Base-by-base conservation (phyloP, 2,797 vertebrate species). In the Micromesistius poutassou region DNA sequence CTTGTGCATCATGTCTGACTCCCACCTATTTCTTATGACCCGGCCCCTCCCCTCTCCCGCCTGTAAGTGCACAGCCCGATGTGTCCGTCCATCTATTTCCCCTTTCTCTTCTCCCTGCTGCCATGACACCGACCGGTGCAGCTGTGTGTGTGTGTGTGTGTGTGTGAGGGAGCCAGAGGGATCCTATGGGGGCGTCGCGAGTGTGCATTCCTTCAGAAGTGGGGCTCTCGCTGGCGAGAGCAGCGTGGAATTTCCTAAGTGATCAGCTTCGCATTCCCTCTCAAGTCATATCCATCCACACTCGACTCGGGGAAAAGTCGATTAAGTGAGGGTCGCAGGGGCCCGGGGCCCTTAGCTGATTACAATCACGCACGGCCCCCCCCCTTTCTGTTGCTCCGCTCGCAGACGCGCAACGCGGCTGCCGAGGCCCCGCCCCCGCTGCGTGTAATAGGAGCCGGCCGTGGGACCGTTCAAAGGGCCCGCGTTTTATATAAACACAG, bases 251-350 rank as follows among this genome's bases (percentile, higher is more conserved):
- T 94, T 91, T 93, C 86, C 79, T 73, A 83, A 90, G 85, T 75
- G 88, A 89, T 93, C 90, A 93, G 91, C 86, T 91, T 92, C 91
- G 84, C 82, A 86, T 94, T 93, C 89, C 82, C 81, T 87, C 90
- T 87, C 85, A 85, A 88, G 83, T 86, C 84, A 74, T 76, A 82
- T 82, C 82, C 79, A 79, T 90, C 82, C 73, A 79, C 80, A 70
- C 75, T 40, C 66, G 46, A 68, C 62, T 28, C 36, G 7, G 79
- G 36, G 55, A 82, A 78, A 86, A 80, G 88, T 87, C 90, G 87
- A 90, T 90, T 87, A 84, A 87, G 84, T 84, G 82, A 25, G 71
- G 84, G 84, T 76, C 33, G 75, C 87, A 79, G 74, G 2, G 76
- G 83, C 77, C 77, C 16, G 9, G 19, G 78, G 82, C 70, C 84